Evolutionary conservation across 1,140 invertebrate genomes (phyloP).

Genomic region (Battus philenor): DNA sequence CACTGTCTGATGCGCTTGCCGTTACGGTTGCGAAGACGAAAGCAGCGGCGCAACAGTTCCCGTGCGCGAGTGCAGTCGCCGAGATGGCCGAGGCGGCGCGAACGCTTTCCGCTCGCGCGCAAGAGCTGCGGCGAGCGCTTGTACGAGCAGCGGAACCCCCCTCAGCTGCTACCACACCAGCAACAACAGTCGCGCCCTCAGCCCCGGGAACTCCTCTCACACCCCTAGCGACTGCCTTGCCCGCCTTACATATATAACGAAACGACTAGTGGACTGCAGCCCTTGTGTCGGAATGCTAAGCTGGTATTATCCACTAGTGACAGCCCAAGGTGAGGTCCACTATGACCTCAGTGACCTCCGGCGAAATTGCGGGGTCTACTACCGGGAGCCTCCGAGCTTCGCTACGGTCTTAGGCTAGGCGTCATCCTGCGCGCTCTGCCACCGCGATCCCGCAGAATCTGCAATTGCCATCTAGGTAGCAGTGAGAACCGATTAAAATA

Average conservation of each 20-base stretch:
- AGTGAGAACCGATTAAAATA: too few relatives aligned
- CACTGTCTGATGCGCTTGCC: slow-evolving; percentile 89
- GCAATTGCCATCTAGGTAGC: too few relatives aligned
- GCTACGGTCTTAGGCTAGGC: too few relatives aligned
- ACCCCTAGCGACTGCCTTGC: slow-evolving; percentile 40
- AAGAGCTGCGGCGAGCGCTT: slow-evolving; percentile 46
- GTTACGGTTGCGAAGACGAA: slow-evolving; percentile 92
- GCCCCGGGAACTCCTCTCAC: slow-evolving; percentile 46
- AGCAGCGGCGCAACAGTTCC: slow-evolving; percentile 92
- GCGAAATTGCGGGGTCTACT: too few relatives aligned
- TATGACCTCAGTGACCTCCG: too few relatives aligned
- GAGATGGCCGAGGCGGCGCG: slow-evolving; percentile 94
- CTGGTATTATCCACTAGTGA: too few relatives aligned
- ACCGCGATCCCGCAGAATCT: too few relatives aligned
- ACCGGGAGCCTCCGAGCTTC: too few relatives aligned
- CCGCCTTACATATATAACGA: slow-evolving; percentile 45
- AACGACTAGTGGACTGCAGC: too few relatives aligned
- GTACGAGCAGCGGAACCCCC: slow-evolving; percentile 56
- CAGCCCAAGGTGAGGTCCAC: too few relatives aligned
- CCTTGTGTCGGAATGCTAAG: too few relatives aligned
- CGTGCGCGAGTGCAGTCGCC: slow-evolving; percentile 91
- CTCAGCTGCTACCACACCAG: slow-evolving; percentile 33
- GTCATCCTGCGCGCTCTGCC: too few relatives aligned
- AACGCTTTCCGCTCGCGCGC: slow-evolving; percentile 42
- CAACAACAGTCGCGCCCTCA: slow-evolving; percentile 48